These are phyloP conservation scores for Battus philenor DNA, from an alignment of 1,140 invertebrate genomes.

Conservation along the genomic window DNA sequence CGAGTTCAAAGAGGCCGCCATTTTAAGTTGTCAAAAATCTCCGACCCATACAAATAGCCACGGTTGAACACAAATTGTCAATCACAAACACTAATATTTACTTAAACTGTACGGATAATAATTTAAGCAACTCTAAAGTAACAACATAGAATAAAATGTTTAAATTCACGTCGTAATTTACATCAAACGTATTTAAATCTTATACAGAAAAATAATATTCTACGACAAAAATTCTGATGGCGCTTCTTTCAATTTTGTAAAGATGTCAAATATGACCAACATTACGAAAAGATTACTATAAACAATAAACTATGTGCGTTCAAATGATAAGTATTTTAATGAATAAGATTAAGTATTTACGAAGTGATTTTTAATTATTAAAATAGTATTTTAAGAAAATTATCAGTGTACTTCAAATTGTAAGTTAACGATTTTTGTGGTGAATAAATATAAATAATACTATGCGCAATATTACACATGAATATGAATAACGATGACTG, in stretches of 20 bases:
- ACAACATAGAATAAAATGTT: constrained; percentile 4
- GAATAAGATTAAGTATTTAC: not conserved
- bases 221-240: constrained; percentile 43
- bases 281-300: constrained; percentile 20
- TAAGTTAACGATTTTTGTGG: no score
- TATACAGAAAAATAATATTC: constrained; percentile 1
- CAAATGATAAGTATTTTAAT: not conserved
- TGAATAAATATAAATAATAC: no score
- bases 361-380: no score
- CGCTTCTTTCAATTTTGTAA: constrained; percentile 66
- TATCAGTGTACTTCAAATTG: no score
- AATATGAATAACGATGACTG: no score
- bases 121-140: not conserved
- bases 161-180: not conserved
- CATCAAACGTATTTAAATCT: not conserved
- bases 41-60: constrained; percentile 50
- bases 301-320: constrained; percentile 11
- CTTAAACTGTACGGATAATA: not conserved
- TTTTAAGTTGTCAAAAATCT: constrained; percentile 64
- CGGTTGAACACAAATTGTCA: constrained; percentile 70
- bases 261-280: constrained; percentile 45
- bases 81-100: constrained; percentile 22
- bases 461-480: no score
- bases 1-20: constrained; percentile 69
- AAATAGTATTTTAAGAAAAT: no score